Conservation (phyloP, 1,140 invertebrate genomes). For the Belonocnema kinseyi region DNA sequence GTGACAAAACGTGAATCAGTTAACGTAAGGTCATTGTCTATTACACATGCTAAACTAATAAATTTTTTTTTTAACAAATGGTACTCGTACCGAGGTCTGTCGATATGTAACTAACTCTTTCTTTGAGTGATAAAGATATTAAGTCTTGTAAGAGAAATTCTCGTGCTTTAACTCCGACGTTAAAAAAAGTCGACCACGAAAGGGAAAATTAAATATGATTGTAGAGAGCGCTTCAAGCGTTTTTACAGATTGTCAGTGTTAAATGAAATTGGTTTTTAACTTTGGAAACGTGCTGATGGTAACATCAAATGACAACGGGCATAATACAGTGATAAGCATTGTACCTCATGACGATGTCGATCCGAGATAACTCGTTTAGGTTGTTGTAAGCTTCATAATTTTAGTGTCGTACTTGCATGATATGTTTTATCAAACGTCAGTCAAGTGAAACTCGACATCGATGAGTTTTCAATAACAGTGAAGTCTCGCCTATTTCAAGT, state of each 20-base stretch:
- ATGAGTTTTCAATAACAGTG: neutral
- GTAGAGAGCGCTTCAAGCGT: neutral
- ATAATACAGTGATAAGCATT: neutral
- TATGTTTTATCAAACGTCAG: neutral
- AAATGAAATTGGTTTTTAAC: conserved; percentile 1
- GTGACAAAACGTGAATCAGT: conserved; percentile 39
- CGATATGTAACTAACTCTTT: conserved; percentile 27
- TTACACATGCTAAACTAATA: conserved; percentile 50
- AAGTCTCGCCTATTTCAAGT: too few species aligned
- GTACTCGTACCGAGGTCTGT: conserved; percentile 16
- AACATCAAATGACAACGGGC: conserved; percentile 6
- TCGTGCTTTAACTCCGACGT: neutral
- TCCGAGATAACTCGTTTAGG: neutral
- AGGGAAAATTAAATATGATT: neutral
- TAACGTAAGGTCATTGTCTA: conserved; percentile 53
- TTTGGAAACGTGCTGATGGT: neutral
- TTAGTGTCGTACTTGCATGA: neutral
- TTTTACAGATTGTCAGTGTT: neutral
- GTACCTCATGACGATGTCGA: conserved; percentile 1
- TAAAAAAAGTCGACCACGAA: neutral
- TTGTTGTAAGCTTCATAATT: neutral
- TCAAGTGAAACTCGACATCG: conserved; percentile 4
- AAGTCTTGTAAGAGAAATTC: neutral
- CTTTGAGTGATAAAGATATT: conserved; percentile 29
- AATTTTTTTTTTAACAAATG: conserved; percentile 28